These are phyloP conservation scores for Trematomus bernacchii DNA, from an alignment of 2,797 vertebrate genomes.

Conservation along the genomic window DNA sequence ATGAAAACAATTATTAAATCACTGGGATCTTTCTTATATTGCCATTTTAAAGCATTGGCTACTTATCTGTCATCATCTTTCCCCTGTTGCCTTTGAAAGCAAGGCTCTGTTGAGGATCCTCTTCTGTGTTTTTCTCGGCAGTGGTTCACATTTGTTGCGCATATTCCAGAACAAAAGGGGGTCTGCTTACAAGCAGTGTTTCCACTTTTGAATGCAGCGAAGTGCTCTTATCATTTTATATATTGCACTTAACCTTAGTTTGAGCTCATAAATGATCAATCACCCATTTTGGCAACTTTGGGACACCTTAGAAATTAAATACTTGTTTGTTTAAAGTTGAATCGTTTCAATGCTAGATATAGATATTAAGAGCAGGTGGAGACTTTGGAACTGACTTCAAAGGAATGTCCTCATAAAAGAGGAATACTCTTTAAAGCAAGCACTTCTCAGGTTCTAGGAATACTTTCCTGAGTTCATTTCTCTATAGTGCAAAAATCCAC, in stretches of 20 bases:
- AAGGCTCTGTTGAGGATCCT: neutral
- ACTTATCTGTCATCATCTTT: neutral
- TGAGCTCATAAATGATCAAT: neutral
- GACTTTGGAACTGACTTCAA: neutral
- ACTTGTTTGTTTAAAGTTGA: conserved; percentile 1
- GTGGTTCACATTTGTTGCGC: conserved; percentile 46
- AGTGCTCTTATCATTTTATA: conserved; percentile 3
- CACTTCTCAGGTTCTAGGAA: conserved; percentile 14
- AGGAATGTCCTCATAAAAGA: conserved; percentile 11
- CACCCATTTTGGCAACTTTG: neutral
- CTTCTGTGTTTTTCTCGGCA: conserved; percentile 41
- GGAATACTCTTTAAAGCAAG: conserved; percentile 29
- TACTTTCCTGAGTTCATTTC: conserved; percentile 26
- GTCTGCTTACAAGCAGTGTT: conserved; percentile 6
- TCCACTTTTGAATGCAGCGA: conserved; percentile 20
- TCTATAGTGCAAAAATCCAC: conserved; percentile 53
- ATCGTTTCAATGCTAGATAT: neutral
- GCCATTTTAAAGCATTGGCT: neutral
- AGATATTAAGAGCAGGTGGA: neutral
- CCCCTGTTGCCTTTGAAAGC: conserved; percentile 4
- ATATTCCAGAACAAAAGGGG: conserved; percentile 6
- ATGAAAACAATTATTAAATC: too few species aligned
- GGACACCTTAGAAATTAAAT: conserved; percentile 10
- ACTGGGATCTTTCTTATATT: neutral
- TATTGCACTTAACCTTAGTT: neutral